A percentile compares a stretch with the other conserved stretches of the same genome.
Conservation (phyloP, 2,888 invertebrate species). For the Callosobruchus maculatus region DNA sequence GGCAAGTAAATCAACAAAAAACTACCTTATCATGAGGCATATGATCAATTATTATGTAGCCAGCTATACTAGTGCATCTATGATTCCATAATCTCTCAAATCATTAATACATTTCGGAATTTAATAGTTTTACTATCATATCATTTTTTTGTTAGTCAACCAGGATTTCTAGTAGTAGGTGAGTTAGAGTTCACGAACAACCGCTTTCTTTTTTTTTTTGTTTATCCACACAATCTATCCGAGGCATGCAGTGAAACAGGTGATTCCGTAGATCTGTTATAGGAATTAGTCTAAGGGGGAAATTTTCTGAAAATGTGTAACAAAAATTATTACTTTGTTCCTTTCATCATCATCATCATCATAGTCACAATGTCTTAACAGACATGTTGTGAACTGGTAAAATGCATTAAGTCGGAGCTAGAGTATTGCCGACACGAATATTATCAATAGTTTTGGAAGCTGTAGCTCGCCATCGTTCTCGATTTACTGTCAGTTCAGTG, state of each 20-base stretch:
- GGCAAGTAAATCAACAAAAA: neutral
- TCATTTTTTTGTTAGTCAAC: conserved; percentile 20
- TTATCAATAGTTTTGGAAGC: no score
- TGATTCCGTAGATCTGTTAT: no score
- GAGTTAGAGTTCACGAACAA: conserved; percentile 8
- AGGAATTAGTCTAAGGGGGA: no score
- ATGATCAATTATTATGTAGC: neutral
- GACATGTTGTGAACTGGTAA: no score
- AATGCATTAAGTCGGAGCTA: no score
- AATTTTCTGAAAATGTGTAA: no score
- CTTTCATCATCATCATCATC: no score
- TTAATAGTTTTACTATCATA: neutral
- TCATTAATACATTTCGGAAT: neutral
- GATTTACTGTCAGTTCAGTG: no score
- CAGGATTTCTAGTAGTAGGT: conserved; percentile 17
- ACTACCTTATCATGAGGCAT: neutral
- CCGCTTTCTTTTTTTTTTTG: neutral
- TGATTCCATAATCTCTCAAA: conserved; percentile 2
- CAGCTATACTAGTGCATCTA: neutral
- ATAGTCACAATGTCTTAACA: no score
- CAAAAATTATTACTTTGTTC: no score
- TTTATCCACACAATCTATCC: neutral
- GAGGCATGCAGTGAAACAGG: neutral
- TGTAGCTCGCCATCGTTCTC: no score
- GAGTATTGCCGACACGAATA: no score